These are phyloP conservation scores for Entelurus aequoreus DNA, from an alignment of 2,113 vertebrate species.

Conservation along the genomic window DNA sequence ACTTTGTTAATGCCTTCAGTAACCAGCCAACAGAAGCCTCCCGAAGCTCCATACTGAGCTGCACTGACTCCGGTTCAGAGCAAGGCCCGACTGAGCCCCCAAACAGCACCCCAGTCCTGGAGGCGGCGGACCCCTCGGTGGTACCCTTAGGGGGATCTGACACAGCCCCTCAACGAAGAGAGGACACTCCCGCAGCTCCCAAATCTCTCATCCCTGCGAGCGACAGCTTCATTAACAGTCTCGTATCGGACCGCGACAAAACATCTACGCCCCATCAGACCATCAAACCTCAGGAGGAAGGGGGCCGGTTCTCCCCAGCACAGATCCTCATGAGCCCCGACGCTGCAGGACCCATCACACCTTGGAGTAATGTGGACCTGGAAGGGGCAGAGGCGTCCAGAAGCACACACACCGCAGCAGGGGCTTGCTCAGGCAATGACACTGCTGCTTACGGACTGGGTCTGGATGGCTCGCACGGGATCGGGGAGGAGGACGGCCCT, in stretches of 20 bases:
- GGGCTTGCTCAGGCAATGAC: background rate
- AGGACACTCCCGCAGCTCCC: conserved; percentile 5
- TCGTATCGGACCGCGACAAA: conserved; percentile 66
- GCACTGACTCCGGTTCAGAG: conserved; percentile 73
- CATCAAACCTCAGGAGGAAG: conserved; percentile 26
- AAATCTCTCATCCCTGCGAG: conserved; percentile 64
- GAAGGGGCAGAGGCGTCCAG: conserved; percentile 73
- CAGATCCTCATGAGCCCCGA: conserved; percentile 22
- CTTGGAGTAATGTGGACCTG: conserved; percentile 91
- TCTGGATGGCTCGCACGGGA: conserved; percentile 69
- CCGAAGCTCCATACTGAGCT: conserved; percentile 68
- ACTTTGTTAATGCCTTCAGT: conserved; percentile 70
- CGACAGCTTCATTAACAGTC: conserved; percentile 74
- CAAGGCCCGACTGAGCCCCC: conserved; percentile 30
- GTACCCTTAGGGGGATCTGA: conserved; percentile 38
- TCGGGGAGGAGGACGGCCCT: conserved; percentile 72
- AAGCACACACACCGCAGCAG: conserved; percentile 2
- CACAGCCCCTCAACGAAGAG: conserved; percentile 9
- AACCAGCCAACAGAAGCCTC: conserved; percentile 77
- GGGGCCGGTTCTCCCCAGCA: conserved; percentile 20
- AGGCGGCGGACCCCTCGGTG: conserved; percentile 47
- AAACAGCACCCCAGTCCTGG: conserved; percentile 30
- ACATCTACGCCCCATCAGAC: conserved; percentile 10
- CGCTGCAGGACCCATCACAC: conserved; percentile 51
- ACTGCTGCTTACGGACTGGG: conserved; percentile 74